Base-by-base conservation (phyloP, 1,140 invertebrate species). In the Anoplolepis gracilipes region DNA sequence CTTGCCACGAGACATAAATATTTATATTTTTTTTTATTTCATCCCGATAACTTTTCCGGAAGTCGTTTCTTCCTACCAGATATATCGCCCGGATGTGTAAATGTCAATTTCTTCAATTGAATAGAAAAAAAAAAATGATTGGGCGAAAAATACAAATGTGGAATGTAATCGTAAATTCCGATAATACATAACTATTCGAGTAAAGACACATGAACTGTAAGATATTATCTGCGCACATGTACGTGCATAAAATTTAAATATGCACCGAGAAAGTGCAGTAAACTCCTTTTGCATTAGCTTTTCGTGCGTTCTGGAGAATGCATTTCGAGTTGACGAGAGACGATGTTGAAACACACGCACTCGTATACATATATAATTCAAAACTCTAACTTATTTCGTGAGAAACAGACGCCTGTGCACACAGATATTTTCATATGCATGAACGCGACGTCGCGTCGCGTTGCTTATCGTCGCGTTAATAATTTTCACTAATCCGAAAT, bases 371-470 rank as follows among this genome's bases (percentile, higher is more conserved):
- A n/a, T n/a, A 36, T 42, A 70, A 72, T 46, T 42, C 10, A 13
- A 59, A 49, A 72, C 59, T 81, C 65, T 59, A 36, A 30, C 25
- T 70, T 19, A 33, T 57, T 42, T n/a, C 46, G 28, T 42, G 33
- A 22, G 46, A 49, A 49, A 49, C 13, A 49, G 13, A 16, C 49
- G 5, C 11, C 36, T 0, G 25, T 69, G 65, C 7, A 72, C 25
- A 22, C 42, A 25, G 19, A 11, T 69, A 57, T 55, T 79, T 79
- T 39, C 33, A 53, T 79, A 69, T 79, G 46, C 77, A 79, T 61
- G 79, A 73, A 72, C 25, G 28, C 36, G 22, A 49, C n/a, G n/a
- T n/a, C 25, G 28, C 19, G 11, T 59, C 16, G 25, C 33, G 22
- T 22, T 46, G 39, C 59, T 77, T 76, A 64, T 36, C 55, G 28